These are phyloP conservation scores for Machimus atricapillus DNA, from an alignment of 2,888 invertebrate genomes.

Conservation along the genomic window DNA sequence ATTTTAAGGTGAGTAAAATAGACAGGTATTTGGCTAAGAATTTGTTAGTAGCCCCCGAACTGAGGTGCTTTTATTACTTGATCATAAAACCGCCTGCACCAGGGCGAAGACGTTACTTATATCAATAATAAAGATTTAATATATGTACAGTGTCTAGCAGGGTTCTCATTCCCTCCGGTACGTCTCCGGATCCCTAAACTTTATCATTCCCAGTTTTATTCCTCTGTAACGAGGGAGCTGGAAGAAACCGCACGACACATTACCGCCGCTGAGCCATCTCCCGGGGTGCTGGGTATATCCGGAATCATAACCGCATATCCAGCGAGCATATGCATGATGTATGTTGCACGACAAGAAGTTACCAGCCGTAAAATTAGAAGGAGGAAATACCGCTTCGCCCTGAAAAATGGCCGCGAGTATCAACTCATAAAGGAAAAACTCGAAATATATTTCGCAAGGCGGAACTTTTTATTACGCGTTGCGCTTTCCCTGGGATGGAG, in stretches of 20 bases:
- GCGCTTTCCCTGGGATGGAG: background rate
- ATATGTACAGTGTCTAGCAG: background rate
- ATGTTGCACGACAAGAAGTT: constrained; percentile 45
- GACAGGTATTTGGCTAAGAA: background rate
- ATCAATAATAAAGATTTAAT: constrained; percentile 19
- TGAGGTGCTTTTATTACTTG: background rate
- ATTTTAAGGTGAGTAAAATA: background rate
- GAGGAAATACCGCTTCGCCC: constrained; percentile 34
- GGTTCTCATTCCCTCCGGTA: background rate
- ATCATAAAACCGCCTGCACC: background rate
- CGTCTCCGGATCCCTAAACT: constrained; percentile 13
- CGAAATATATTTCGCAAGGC: constrained; percentile 34
- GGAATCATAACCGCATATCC: constrained; percentile 31
- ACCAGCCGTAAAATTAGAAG: constrained; percentile 47
- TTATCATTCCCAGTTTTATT: constrained; percentile 29
- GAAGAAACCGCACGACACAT: constrained; percentile 37
- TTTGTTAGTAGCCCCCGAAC: background rate
- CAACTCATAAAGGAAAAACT: constrained; percentile 33
- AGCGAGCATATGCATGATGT: constrained; percentile 44
- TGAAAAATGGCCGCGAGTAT: constrained; percentile 44
- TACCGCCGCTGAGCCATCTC: constrained; percentile 29
- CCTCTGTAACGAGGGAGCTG: background rate
- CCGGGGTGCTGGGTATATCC: constrained; percentile 15
- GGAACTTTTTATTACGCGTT: constrained; percentile 36
- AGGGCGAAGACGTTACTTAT: background rate